phyloP scores from a whole-genome alignment of 2,888 invertebrate species.

The Azorinus chamasolen region DNA sequence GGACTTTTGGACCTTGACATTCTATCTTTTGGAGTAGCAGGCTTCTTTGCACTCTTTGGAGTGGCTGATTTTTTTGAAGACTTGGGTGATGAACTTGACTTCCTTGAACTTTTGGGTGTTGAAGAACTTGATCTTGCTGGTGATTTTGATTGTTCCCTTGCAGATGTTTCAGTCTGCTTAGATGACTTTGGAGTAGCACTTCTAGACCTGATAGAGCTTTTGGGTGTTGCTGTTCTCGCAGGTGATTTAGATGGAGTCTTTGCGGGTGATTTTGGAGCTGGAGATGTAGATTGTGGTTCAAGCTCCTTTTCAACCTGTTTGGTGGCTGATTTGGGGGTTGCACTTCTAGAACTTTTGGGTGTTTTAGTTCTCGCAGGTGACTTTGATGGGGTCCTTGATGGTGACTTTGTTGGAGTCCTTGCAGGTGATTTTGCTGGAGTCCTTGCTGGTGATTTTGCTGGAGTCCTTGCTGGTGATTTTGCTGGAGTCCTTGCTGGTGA shows the following conservation, averaged over 20 bases:
- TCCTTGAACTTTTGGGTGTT: conserved; percentile 23
- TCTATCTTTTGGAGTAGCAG: not conserved
- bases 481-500: not conserved
- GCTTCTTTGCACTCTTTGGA: conserved; percentile 5
- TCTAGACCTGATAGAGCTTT: not conserved
- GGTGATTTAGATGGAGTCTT: not conserved
- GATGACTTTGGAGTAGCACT: not conserved
- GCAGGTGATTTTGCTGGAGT: conserved; percentile 8
- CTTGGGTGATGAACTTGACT: conserved; percentile 14
- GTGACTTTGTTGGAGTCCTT: conserved; percentile 1
- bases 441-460: not conserved
- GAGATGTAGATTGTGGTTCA: no score
- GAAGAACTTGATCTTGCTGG: conserved; percentile 7
- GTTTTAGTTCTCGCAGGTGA: conserved; percentile 1
- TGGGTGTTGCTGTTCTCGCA: not conserved
- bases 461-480: conserved; percentile 5
- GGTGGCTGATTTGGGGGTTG: conserved; percentile 1
- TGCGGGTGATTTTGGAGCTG: conserved; percentile 1
- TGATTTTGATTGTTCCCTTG: conserved; percentile 12
- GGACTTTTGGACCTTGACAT: conserved; percentile 18
- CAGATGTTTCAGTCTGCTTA: conserved; percentile 4
- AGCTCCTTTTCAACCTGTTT: no score
- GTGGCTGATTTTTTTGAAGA: conserved; percentile 1
- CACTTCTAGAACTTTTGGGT: conserved; percentile 18
- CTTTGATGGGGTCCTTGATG: not conserved